A percentile compares a stretch with the other conserved stretches of the same genome.
Conservation (phyloP, 2,888 invertebrate genomes). For the Athetis lepigone region DNA sequence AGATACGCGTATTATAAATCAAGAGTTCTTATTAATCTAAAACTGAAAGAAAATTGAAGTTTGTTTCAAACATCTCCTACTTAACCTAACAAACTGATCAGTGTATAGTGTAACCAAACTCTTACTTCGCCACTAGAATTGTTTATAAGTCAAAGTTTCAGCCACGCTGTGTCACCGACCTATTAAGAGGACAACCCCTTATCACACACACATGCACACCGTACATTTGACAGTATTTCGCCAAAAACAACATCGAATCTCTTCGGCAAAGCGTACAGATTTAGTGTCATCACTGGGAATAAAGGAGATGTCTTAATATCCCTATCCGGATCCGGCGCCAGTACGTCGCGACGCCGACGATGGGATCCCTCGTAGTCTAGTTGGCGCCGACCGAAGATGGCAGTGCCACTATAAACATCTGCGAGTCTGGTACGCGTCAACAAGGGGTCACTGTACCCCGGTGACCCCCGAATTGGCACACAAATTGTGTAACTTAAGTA, state of each 20-base stretch:
- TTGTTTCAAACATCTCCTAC: too few relatives aligned
- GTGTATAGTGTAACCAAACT: conserved; percentile 4
- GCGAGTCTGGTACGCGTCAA: conserved; percentile 65
- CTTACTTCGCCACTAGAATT: not conserved
- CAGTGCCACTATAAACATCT: conserved; percentile 74
- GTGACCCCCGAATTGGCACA: conserved; percentile 61
- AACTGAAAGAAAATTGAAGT: not conserved
- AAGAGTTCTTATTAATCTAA: too few relatives aligned
- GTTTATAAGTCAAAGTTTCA: not conserved
- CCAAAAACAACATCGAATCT: conserved; percentile 24
- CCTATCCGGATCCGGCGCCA: conserved; percentile 73
- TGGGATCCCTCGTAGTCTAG: conserved; percentile 69
- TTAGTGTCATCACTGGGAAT: conserved; percentile 30
- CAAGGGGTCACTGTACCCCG: conserved; percentile 69
- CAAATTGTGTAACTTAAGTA: conserved; percentile 44
- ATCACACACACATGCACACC: not conserved
- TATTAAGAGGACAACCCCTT: not conserved
- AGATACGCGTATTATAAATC: too few relatives aligned
- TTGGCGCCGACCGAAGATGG: conserved; percentile 76
- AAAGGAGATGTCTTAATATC: conserved; percentile 36
- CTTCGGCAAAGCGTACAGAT: conserved; percentile 23
- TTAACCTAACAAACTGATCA: not conserved
- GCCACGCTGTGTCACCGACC: not conserved
- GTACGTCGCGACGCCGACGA: conserved; percentile 77
- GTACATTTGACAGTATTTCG: not conserved